These are phyloP conservation scores for Lordiphosa collinella DNA, from an alignment of 1,140 invertebrate species.

Conservation along the genomic window DNA sequence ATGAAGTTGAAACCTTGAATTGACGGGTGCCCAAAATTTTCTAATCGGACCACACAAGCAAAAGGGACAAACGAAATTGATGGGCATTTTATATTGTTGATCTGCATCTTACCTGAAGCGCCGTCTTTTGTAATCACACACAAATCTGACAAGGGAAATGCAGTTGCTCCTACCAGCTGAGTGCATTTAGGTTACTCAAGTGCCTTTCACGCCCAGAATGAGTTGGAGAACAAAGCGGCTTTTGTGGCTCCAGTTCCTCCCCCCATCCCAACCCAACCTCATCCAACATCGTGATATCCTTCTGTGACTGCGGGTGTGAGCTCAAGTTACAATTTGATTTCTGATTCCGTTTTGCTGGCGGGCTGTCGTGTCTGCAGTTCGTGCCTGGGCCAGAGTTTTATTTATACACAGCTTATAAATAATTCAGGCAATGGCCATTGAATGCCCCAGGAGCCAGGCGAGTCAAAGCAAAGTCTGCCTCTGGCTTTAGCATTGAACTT, in stretches of 20 bases:
- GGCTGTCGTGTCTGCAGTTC: constrained; percentile 40
- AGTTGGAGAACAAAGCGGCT: constrained; percentile 41
- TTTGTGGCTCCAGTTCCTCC: constrained; percentile 38
- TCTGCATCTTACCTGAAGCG: not conserved
- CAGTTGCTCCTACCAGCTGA: constrained; percentile 15
- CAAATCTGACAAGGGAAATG: constrained; percentile 37
- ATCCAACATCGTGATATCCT: constrained; percentile 39
- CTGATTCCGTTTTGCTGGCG: constrained; percentile 44
- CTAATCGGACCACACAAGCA: constrained; percentile 23
- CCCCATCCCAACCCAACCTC: not conserved
- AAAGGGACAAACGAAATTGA: constrained; percentile 13
- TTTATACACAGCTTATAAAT: constrained; percentile 66
- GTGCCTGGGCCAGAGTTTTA: constrained; percentile 53
- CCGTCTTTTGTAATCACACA: constrained; percentile 9
- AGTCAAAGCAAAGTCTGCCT: not conserved
- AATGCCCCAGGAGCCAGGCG: constrained; percentile 15
- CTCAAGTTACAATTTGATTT: constrained; percentile 73
- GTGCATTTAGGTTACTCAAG: constrained; percentile 51
- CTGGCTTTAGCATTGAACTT: constrained; percentile 39
- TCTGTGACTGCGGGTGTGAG: constrained; percentile 34
- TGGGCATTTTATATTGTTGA: constrained; percentile 19
- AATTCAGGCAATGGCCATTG: constrained; percentile 50
- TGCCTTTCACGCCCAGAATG: constrained; percentile 62
- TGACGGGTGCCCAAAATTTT: constrained; percentile 22
- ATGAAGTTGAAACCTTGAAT: constrained; percentile 9